Percentiles rank a stretch among this genome's conserved stretches.
phyloP scores from a whole-genome alignment of 2,888 invertebrate species.

The Tipula lateralis region DNA sequence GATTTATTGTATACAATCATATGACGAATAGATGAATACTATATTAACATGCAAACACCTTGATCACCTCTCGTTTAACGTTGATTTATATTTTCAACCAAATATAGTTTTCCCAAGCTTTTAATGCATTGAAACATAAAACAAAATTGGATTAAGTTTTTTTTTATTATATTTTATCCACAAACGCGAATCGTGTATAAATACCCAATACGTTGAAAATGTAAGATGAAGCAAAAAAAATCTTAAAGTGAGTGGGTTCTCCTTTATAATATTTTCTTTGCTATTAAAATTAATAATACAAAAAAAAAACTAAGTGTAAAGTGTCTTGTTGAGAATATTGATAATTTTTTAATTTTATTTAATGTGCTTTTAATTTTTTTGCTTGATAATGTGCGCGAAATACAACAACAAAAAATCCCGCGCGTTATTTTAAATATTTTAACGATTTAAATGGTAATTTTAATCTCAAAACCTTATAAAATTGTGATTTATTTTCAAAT shows the following conservation, averaged over 20 bases:
- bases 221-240: background rate
- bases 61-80: background rate
- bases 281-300: slow-evolving; percentile 6
- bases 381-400: background rate
- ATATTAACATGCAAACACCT: background rate
- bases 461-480: slow-evolving; percentile 19
- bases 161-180: background rate
- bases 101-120: background rate
- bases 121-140: background rate
- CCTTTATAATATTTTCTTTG: no score
- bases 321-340: slow-evolving; percentile 24
- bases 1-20: no score
- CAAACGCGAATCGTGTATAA: background rate
- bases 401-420: background rate
- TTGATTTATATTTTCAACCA: background rate
- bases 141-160: background rate
- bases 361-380: background rate
- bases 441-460: slow-evolving; percentile 7
- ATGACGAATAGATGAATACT: no score
- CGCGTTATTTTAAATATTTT: background rate
- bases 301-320: background rate
- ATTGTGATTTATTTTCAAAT: background rate
- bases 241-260: slow-evolving; percentile 19
- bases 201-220: background rate
- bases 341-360: slow-evolving; percentile 2